Conservation (phyloP, 37 sponge, comb jelly and placozoan genomes). For the Petrosia ficiformis region DNA sequence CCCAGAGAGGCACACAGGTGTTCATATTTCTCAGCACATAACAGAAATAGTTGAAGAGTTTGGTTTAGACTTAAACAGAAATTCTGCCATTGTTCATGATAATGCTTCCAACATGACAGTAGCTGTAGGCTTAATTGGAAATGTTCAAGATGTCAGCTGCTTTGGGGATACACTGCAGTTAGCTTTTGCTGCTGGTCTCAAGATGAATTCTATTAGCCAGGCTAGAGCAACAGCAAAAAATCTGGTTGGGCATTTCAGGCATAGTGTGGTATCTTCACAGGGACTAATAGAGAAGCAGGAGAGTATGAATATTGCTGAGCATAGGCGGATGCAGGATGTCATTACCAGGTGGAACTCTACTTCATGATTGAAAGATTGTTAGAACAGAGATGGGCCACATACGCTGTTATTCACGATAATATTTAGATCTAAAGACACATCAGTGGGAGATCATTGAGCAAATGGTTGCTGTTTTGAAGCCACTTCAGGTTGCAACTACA, state of each 20-base stretch:
- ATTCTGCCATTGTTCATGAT: conserved; percentile 3
- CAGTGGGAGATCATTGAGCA: conserved; percentile 1
- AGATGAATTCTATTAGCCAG: not conserved
- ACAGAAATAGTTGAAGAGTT: too few relatives aligned
- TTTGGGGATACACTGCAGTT: not conserved
- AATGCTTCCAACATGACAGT: conserved; percentile 12
- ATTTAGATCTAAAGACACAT: not conserved
- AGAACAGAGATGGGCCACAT: conserved; percentile 25
- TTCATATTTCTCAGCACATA: too few relatives aligned
- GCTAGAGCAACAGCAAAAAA: not conserved
- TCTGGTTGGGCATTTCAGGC: not conserved
- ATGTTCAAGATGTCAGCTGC: not conserved
- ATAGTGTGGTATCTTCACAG: not conserved
- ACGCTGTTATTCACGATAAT: conserved; percentile 12
- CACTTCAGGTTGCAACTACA: conserved; percentile 1
- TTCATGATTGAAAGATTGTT: conserved; percentile 15
- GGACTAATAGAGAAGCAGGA: not conserved
- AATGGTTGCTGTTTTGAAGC: not conserved
- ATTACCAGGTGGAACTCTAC: conserved; percentile 24
- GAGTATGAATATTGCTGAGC: not conserved
- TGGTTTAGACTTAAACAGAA: too few relatives aligned
- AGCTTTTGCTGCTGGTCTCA: not conserved
- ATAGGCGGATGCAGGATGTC: not conserved
- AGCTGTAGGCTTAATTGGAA: conserved; percentile 2
- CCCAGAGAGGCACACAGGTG: too few relatives aligned